Conservation (phyloP, 92 coral and sea anemone genomes). For the Bergia puertoricense region DNA sequence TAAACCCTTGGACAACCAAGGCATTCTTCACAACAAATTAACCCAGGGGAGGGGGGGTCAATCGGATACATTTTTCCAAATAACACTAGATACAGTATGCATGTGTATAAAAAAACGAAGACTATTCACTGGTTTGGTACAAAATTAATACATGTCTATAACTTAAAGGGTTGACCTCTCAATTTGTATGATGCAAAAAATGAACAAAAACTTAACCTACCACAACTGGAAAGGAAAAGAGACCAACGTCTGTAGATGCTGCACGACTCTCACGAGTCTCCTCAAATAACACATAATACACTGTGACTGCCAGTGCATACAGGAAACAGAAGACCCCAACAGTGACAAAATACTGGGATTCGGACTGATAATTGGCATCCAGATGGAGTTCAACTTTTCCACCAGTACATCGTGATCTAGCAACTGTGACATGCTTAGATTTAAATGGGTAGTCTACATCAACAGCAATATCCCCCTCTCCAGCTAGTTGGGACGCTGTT, state of each 20-base stretch:
- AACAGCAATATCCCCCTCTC: slow-evolving; percentile 27
- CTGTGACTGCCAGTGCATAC: slow-evolving; percentile 65
- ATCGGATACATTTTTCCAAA: too few relatives aligned
- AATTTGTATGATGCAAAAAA: background rate
- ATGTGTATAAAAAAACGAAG: too few relatives aligned
- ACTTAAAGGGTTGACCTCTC: background rate
- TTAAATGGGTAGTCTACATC: slow-evolving; percentile 82
- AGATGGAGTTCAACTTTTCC: background rate
- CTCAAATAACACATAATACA: slow-evolving; percentile 75
- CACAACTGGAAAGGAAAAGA: slow-evolving; percentile 83
- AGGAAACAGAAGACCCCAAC: slow-evolving; percentile 86
- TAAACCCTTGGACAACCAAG: too few relatives aligned
- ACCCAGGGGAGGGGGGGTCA: too few relatives aligned
- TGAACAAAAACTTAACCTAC: slow-evolving; percentile 49
- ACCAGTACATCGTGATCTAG: background rate
- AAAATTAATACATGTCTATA: background rate
- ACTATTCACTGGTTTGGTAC: too few relatives aligned
- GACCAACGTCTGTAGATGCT: slow-evolving; percentile 87
- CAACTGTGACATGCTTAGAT: background rate
- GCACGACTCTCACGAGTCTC: slow-evolving; percentile 81
- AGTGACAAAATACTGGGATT: slow-evolving; percentile 91
- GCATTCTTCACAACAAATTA: too few relatives aligned
- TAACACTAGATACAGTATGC: too few relatives aligned
- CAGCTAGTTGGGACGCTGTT: background rate
- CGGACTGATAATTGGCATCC: slow-evolving; percentile 64